A percentile compares a stretch with the other conserved stretches of the same genome.
phyloP scores from a whole-genome alignment of 2,113 vertebrate genomes.

The Pseudorhombus dupliciocellatus region DNA sequence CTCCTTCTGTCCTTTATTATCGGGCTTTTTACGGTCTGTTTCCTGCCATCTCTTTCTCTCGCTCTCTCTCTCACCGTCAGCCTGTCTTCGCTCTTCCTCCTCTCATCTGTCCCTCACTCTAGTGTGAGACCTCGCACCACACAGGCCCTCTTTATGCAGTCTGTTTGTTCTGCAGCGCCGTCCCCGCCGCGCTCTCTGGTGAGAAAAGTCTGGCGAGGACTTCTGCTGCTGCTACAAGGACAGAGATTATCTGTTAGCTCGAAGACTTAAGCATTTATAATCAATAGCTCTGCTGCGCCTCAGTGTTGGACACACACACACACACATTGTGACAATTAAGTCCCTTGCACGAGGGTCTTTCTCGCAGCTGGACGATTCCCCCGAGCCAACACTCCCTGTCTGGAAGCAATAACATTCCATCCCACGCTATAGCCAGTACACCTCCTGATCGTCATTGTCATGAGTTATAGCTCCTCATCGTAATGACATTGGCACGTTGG shows the following conservation, averaged over 20 bases:
- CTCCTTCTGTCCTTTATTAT: conserved; percentile 19
- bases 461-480: background rate
- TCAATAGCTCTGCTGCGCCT: background rate
- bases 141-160: conserved; percentile 60
- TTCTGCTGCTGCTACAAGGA: background rate
- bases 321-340: conserved; percentile 39
- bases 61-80: background rate
- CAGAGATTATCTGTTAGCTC: conserved; percentile 8
- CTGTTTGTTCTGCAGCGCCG: conserved; percentile 57
- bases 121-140: conserved; percentile 61
- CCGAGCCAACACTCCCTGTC: conserved; percentile 34
- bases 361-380: conserved; percentile 40
- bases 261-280: background rate
- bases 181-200: background rate
- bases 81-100: conserved; percentile 4
- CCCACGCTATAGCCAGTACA: background rate
- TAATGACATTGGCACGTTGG: background rate
- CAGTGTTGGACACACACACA: background rate
- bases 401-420: conserved; percentile 37
- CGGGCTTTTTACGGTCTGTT: background rate
- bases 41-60: background rate
- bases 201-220: conserved; percentile 25
- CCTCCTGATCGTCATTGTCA: conserved; percentile 2
- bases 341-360: conserved; percentile 8
- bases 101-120: conserved; percentile 43